Evolutionary conservation across 2,797 vertebrate genomes (phyloP).

Genomic region (Rhyacichthys aspro): DNA sequence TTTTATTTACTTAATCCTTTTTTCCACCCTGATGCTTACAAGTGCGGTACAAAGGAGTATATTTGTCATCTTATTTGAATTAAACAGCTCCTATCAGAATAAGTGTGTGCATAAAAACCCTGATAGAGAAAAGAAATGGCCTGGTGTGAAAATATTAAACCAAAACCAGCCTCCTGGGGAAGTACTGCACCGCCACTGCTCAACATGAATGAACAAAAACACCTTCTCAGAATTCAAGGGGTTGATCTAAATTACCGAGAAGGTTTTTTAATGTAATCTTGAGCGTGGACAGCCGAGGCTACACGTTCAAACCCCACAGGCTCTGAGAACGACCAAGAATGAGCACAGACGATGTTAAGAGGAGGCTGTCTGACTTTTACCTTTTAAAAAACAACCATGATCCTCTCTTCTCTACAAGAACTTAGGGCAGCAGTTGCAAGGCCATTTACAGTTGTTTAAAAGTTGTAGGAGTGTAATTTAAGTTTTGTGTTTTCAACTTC

Average conservation of each 20-base stretch:
- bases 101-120: background rate
- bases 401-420: background rate
- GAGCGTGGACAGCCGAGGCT: too few species aligned
- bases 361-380: background rate
- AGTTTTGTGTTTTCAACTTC: too few species aligned
- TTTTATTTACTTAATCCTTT: background rate
- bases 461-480: too few species aligned
- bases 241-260: background rate
- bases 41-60: background rate
- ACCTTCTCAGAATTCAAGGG: constrained; percentile 11
- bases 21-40: background rate
- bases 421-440: background rate
- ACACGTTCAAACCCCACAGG: too few species aligned
- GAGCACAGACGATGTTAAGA: too few species aligned
- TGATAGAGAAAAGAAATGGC: background rate
- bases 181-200: background rate
- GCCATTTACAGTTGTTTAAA: background rate
- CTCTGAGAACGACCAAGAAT: too few species aligned
- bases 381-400: background rate
- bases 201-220: constrained; percentile 5
- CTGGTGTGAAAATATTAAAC: constrained; percentile 13
- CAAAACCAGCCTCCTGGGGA: background rate
- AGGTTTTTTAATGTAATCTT: background rate
- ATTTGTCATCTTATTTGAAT: constrained; percentile 24
- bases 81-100: constrained; percentile 12